phyloP scores from a whole-genome alignment of 2,113 vertebrate species.

The Syrrhaptes paradoxus region DNA sequence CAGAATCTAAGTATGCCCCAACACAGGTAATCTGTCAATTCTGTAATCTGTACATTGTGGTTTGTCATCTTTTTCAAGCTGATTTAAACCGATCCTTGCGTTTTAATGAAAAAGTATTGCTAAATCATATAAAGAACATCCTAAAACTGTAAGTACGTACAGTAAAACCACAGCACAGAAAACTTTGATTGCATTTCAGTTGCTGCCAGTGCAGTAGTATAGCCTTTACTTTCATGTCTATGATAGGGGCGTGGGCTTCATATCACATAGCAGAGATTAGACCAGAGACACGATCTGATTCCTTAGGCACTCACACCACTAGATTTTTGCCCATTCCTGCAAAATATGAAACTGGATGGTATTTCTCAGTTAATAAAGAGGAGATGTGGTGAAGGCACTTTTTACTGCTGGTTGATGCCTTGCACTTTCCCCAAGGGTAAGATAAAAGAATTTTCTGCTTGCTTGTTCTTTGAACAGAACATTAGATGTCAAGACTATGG shows the following conservation, averaged over 20 bases:
- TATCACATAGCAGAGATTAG: neutral
- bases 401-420: constrained; percentile 6
- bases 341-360: neutral
- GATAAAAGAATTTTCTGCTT: constrained; percentile 49
- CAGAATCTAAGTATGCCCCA: neutral
- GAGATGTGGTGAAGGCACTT: neutral
- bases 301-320: neutral
- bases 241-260: neutral
- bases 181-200: neutral
- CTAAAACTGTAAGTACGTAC: neutral
- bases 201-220: neutral
- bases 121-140: neutral
- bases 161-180: neutral
- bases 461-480: constrained; percentile 31
- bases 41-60: neutral
- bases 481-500: neutral
- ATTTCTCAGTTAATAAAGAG: constrained; percentile 1
- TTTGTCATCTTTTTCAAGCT: neutral
- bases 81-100: neutral
- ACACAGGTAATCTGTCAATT: neutral
- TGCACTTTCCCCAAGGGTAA: constrained; percentile 18
- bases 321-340: neutral
- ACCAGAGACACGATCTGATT: neutral
- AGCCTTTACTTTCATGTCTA: neutral
- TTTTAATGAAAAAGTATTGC: neutral